Evolutionary conservation across 2,797 vertebrate genomes (phyloP).

Genomic region (Mallotus villosus): DNA sequence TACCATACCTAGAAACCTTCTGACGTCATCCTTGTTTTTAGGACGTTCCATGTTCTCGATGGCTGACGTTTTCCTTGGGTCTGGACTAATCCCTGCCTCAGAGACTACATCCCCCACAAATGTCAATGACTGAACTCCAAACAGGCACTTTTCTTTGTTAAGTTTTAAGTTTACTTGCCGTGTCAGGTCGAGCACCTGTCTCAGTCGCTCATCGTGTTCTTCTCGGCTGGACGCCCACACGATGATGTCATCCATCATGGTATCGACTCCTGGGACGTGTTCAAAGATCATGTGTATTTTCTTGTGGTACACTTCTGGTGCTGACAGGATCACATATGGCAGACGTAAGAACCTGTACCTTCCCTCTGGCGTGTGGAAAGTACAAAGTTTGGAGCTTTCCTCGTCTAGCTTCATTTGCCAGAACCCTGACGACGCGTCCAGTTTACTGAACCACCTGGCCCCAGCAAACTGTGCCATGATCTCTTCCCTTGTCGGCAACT

Average conservation of each 20-base stretch:
- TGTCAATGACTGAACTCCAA: slow-evolving; percentile 29
- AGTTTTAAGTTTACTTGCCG: slow-evolving; percentile 32
- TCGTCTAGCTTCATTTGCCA: slow-evolving; percentile 27
- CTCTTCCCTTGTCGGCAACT: slow-evolving; percentile 23
- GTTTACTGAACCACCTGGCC: slow-evolving; percentile 13
- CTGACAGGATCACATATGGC: slow-evolving; percentile 24
- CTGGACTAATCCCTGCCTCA: slow-evolving; percentile 29
- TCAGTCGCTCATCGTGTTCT: slow-evolving; percentile 24
- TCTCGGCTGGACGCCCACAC: slow-evolving; percentile 13
- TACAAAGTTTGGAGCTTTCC: slow-evolving; percentile 9
- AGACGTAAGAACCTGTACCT: too few relatives aligned
- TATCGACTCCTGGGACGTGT: slow-evolving; percentile 13
- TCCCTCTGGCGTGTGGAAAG: too few relatives aligned
- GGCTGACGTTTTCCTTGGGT: slow-evolving; percentile 37
- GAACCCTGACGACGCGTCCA: slow-evolving; percentile 20
- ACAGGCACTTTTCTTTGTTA: slow-evolving; percentile 32
- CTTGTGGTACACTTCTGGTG: slow-evolving; percentile 36
- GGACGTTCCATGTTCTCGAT: slow-evolving; percentile 11
- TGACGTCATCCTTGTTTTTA: slow-evolving; percentile 16
- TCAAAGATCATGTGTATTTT: slow-evolving; percentile 16
- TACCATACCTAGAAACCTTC: slow-evolving; percentile 17
- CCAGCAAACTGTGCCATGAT: slow-evolving; percentile 25
- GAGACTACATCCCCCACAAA: slow-evolving; percentile 36
- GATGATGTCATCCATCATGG: slow-evolving; percentile 30
- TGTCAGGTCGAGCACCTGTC: slow-evolving; percentile 24